Percentiles rank a stretch among this genome's conserved stretches.
Conservation (phyloP, 2,113 vertebrate species). For the Guaruba guarouba region DNA sequence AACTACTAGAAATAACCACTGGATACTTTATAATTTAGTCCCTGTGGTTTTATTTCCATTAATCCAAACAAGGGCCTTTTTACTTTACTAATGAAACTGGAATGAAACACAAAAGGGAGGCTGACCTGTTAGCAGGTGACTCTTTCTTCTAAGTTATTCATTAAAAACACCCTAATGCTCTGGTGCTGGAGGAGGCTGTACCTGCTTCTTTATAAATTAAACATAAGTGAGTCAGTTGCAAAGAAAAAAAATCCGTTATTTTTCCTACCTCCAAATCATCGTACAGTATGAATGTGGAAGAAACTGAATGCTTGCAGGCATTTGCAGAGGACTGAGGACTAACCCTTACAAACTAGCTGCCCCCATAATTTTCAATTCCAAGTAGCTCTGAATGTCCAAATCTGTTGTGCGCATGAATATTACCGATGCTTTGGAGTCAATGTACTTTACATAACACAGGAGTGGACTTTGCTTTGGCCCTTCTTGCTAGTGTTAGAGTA, state of each 20-base stretch:
- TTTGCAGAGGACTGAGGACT: background rate
- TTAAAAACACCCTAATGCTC: conserved; percentile 55
- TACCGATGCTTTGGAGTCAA: background rate
- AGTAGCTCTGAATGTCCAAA: background rate
- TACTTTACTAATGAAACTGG: conserved; percentile 59
- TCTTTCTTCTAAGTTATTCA: conserved; percentile 67
- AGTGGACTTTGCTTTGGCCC: background rate
- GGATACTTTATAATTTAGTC: conserved; percentile 53
- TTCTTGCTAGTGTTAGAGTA: background rate
- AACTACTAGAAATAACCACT: conserved; percentile 18
- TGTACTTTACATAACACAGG: background rate
- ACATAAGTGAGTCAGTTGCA: background rate
- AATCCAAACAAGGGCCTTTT: conserved; percentile 59
- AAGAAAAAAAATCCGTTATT: background rate
- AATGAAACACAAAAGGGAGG: conserved; percentile 64
- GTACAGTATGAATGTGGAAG: background rate
- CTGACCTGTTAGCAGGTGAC: conserved; percentile 64
- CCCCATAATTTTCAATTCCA: background rate
- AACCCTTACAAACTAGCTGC: background rate
- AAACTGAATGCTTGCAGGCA: background rate
- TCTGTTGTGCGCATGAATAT: background rate
- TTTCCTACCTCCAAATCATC: background rate
- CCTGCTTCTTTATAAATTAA: conserved; percentile 42
- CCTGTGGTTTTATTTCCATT: conserved; percentile 51
- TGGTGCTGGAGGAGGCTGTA: conserved; percentile 17